phyloP scores from a whole-genome alignment of 2,113 vertebrate species.

The Sorex araneus region DNA sequence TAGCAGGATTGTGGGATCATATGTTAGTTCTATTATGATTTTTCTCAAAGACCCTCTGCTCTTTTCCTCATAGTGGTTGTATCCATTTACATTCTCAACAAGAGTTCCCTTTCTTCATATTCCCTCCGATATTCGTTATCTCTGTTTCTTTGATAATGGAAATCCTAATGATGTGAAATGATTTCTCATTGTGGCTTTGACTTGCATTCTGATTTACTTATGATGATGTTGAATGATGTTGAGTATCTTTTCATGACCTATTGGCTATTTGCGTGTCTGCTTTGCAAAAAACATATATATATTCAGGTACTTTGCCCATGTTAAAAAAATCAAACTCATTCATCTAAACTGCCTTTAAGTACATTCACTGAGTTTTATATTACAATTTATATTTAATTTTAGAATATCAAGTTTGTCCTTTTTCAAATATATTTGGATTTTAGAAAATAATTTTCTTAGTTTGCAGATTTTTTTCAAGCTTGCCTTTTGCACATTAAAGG shows the following conservation, averaged over 20 bases:
- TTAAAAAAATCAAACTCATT: no score
- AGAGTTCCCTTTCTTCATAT: neutral
- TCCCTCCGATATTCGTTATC: neutral
- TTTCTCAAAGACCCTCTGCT: neutral
- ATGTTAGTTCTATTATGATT: neutral
- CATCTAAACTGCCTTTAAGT: no score
- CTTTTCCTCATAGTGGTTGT: neutral
- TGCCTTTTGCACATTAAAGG: neutral
- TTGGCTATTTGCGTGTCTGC: no score
- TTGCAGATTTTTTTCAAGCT: neutral
- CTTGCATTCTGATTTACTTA: no score
- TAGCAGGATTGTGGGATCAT: neutral
- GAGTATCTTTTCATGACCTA: no score
- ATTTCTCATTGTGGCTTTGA: neutral
- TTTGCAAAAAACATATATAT: no score
- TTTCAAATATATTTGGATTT: neutral
- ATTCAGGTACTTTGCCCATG: no score
- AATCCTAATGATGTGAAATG: neutral
- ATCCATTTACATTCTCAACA: neutral
- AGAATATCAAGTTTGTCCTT: conserved; percentile 9
- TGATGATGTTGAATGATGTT: no score
- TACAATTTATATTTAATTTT: conserved; percentile 19
- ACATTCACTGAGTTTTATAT: neutral
- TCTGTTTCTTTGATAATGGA: neutral
- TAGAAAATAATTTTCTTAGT: conserved; percentile 13